Conservation (phyloP, 2,797 vertebrate species). For the Clangula hyemalis region DNA sequence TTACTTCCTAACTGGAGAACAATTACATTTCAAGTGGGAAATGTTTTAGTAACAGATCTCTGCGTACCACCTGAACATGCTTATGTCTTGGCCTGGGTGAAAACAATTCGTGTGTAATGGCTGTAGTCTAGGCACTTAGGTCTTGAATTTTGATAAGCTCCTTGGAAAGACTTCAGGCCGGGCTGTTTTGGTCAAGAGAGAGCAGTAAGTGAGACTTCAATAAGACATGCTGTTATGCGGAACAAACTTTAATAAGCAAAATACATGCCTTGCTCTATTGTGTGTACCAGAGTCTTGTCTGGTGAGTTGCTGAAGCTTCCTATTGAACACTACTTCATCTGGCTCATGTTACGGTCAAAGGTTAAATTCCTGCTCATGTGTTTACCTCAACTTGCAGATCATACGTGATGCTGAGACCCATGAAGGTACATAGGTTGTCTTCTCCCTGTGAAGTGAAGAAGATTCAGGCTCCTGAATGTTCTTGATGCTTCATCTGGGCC, state of each 20-base stretch:
- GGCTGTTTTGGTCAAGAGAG: neutral
- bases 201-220: neutral
- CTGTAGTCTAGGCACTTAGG: neutral
- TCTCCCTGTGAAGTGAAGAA: neutral
- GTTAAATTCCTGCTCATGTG: neutral
- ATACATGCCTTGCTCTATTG: neutral
- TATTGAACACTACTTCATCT: neutral
- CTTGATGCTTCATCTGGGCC: neutral
- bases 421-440: neutral
- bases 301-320: neutral
- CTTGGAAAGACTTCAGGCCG: neutral
- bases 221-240: neutral
- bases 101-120: neutral
- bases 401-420: neutral
- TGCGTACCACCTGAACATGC: neutral
- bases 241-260: neutral
- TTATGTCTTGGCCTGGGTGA: neutral
- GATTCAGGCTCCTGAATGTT: neutral
- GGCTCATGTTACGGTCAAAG: neutral
- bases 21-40: conserved; percentile 10
- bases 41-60: conserved; percentile 27
- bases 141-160: neutral
- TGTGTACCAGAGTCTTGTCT: neutral
- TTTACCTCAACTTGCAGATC: neutral
- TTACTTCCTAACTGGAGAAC: conserved; percentile 34